Base-by-base conservation (phyloP, 2,797 vertebrate genomes). In the Hippopotamyrus pictus region DNA sequence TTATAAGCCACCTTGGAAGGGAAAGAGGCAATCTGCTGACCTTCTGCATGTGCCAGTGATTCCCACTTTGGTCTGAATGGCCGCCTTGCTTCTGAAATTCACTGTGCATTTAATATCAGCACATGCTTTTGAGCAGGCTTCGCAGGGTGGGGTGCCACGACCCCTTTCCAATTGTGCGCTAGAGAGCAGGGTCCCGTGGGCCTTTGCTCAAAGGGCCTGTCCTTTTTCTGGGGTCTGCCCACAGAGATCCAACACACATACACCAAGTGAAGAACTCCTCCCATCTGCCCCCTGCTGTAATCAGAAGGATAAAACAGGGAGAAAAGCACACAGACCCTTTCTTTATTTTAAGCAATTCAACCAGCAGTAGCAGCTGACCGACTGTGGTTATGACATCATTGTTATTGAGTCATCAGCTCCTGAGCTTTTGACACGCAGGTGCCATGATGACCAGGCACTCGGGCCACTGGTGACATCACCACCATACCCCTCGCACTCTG, bases 1-100 rank as follows among this genome's bases (percentile, higher is more conserved):
- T 54, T 12, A 29, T 29, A 92, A 88, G 91, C 62, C 91, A 89
- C 90, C 6, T 62, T 54, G 86, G 62, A 50, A 87, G 19, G 17
- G 65, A 59, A 76, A 92, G 92, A 93, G 90, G 44, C 29, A 41
- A 51, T 73, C 92, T 93, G 93, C 92, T 91, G 88, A 87, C 25
- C 82, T 48, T 84, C 82, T 84, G 41, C 41, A n/a, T 50, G 48
- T 22, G 19, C 82, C 17, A 5, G n/a, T 25, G 11, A 50, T 9
- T 46, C 48, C 82, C 82, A 84, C 48, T 50, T 84, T n/a, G 44
- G 17, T n/a, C 17, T 79, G 33, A 79, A 9, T 19, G 73, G 37
- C 37, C 1, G 37, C 33, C 33, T 44, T 19, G 33, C 17, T 5
- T 44, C 14, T 19, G 37, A 19, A 17, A 76, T 76, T 76, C 33